Conservation (phyloP, 2,888 invertebrate species). For the Chymomyza caudatula region DNA sequence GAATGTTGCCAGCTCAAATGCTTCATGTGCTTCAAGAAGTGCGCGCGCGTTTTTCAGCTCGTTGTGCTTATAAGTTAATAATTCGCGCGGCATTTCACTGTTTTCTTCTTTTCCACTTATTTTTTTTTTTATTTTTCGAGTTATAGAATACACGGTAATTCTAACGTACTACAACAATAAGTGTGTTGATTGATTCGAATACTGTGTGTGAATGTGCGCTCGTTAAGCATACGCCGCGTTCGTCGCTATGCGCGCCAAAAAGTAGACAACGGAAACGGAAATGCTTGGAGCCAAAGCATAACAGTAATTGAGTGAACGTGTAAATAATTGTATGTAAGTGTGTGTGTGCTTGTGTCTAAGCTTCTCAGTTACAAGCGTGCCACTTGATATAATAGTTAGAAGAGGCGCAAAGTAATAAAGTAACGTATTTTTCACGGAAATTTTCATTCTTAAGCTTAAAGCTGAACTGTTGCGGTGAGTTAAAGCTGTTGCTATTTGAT, state of each 20-base stretch:
- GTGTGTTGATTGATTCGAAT: slow-evolving; percentile 54
- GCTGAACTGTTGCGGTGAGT: background rate
- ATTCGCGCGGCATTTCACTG: slow-evolving; percentile 4
- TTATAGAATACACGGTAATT: background rate
- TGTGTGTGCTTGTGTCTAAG: background rate
- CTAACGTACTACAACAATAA: slow-evolving; percentile 46
- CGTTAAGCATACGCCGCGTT: slow-evolving; percentile 62
- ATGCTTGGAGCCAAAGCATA: slow-evolving; percentile 41
- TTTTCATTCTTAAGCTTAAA: background rate
- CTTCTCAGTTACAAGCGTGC: background rate
- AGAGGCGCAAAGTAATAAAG: background rate
- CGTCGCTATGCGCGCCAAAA: slow-evolving; percentile 49
- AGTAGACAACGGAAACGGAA: slow-evolving; percentile 55
- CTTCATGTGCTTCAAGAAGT: slow-evolving; percentile 64
- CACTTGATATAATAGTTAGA: background rate
- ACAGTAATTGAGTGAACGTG: background rate
- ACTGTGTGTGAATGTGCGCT: slow-evolving; percentile 48
- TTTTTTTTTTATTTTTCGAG: slow-evolving; percentile 6
- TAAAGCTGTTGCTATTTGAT: slow-evolving; percentile 1
- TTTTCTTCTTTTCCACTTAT: slow-evolving; percentile 11
- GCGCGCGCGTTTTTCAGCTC: slow-evolving; percentile 53
- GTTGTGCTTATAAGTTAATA: slow-evolving; percentile 16
- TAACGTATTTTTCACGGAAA: background rate
- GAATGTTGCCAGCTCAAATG: slow-evolving; percentile 60
- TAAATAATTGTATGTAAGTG: background rate